Evolutionary conservation across 2,888 invertebrate genomes (phyloP), one percentile per base, ranked within the genome.

Genomic region (Oeneis ivallda): DNA sequence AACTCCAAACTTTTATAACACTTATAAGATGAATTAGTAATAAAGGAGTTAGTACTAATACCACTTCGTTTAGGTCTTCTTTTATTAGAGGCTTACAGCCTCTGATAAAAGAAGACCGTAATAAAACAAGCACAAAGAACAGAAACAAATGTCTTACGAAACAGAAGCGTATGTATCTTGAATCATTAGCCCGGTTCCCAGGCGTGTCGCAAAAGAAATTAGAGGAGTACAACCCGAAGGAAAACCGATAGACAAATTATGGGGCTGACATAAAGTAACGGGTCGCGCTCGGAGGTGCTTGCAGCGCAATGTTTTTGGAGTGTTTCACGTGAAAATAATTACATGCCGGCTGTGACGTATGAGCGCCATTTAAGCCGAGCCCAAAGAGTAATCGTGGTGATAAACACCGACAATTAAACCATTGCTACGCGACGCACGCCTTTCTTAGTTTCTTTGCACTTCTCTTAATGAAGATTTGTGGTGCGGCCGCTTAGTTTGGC

Each of bases 401-500:
- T 91, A 91, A 91, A 90, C 87, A 88, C 83, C 77, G 80, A 84
- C 89, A 91, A 91, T 91, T 90, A 90, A 91, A 90, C 84, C 89
- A 89, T 90, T 87, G 89, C 88, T 79, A 88, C 81, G 83, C 90
- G 90, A 89, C 89, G 86, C 89, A 88, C 89, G 87, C 86, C 78
- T 88, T 88, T 90, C 89, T 88, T 89, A 88, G 84, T 88, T 88
- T 90, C 89, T 88, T 89, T 88, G 84, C 84, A 80, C 85, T 78
- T 81, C 79, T 65, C 74, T 73, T 89, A 88, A 90, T 88, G 83
- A 83, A 86, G 86, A 89, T 88, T 89, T 87, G 89, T 89, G 78
- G 78, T 75, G 74, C 66, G 68, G 66, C 67, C 73, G 72, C 76
- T 78, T 74, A 75, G 75, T 76, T 76, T 64, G 66, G 75, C 71